A percentile compares a stretch with the other conserved stretches of the same genome.
These are phyloP conservation scores for Phyllotreta striolata DNA, from an alignment of 2,888 invertebrate genomes.

Conservation along the genomic window DNA sequence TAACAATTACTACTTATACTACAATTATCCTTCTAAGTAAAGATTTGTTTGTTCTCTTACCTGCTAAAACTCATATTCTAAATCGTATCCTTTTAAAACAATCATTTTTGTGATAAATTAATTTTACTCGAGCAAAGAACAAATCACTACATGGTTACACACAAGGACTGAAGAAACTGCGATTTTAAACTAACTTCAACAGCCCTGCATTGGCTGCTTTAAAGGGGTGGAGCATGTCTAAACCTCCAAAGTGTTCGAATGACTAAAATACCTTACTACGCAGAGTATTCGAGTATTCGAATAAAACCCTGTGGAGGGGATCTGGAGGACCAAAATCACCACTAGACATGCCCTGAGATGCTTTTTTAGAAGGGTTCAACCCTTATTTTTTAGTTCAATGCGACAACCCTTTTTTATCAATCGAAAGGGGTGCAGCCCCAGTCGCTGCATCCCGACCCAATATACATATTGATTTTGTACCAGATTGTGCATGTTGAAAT, in stretches of 20 bases:
- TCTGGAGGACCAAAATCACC: conserved; percentile 24
- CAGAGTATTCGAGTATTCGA: conserved; percentile 41
- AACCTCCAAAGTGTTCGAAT: conserved; percentile 48
- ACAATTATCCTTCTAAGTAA: not conserved
- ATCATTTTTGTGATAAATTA: not conserved
- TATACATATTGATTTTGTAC: too few species aligned
- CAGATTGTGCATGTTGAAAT: too few species aligned
- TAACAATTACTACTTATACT: too few species aligned
- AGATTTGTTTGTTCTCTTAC: not conserved
- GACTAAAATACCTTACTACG: conserved; percentile 36
- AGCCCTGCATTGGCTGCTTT: conserved; percentile 14
- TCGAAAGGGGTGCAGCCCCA: conserved; percentile 20
- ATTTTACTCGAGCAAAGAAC: not conserved
- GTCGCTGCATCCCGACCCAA: not conserved
- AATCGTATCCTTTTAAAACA: not conserved
- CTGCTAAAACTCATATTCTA: not conserved
- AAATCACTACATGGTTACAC: not conserved
- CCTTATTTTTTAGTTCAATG: conserved; percentile 40
- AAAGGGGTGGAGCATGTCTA: conserved; percentile 56
- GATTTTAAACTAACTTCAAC: conserved; percentile 1
- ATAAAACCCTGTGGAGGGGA: conserved; percentile 42
- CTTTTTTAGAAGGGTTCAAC: conserved; percentile 41
- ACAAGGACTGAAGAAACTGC: not conserved
- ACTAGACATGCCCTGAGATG: conserved; percentile 34
- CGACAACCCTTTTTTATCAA: conserved; percentile 39